Evolutionary conservation across 1,140 invertebrate genomes (phyloP), one percentile per base, ranked within the genome.

Genomic region (Pseudomyrmex cubaensis): DNA sequence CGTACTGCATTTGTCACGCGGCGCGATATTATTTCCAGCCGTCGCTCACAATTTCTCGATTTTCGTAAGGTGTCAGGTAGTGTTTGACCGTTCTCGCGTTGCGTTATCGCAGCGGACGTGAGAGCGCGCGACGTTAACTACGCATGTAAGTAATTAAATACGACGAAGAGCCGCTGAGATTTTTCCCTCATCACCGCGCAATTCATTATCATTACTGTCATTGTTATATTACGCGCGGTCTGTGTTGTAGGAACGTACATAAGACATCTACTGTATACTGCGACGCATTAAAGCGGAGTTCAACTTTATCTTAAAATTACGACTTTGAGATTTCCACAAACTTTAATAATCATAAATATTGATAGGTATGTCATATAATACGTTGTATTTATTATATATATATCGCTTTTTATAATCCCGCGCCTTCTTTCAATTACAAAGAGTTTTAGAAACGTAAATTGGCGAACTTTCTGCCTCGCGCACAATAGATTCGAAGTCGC

Each of bases 381-480:
- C 5, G 0, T 35, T 7, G 3, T 25, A 3, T 25, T 25, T 25
- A 25, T 4, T 25, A 25, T 25, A 35, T 44, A 64, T 52, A 2
- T 1, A 20, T 2, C 25, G n/a, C 35, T 57, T 75, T 48, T 3
- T 54, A 56, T 22, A 52, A 66, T n/a, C 4, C 44, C 69, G 46
- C 76, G 59, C 25, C 35, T 56, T 46, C 84, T 77, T 72, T 83
- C 72, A 64, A 57, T 63, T 75, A 75, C 25, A 57, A 80, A 72
- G 57, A 20, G 12, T 35, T 35, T 35, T 35, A 46, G 77, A 85
- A 67, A 88, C 70, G 64, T 77, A 89, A 89, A 89, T 89, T 89
- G 76, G 82, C 82, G 85, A 89, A 89, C 76, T 89, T 87, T 69
- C 74, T 67, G 73, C 85, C 74, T 70, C 62, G 2, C 46, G 66